Percentiles rank a stretch among this genome's conserved stretches.
phyloP scores from a whole-genome alignment of 1,140 invertebrate genomes.

The Achatina immaculata region DNA sequence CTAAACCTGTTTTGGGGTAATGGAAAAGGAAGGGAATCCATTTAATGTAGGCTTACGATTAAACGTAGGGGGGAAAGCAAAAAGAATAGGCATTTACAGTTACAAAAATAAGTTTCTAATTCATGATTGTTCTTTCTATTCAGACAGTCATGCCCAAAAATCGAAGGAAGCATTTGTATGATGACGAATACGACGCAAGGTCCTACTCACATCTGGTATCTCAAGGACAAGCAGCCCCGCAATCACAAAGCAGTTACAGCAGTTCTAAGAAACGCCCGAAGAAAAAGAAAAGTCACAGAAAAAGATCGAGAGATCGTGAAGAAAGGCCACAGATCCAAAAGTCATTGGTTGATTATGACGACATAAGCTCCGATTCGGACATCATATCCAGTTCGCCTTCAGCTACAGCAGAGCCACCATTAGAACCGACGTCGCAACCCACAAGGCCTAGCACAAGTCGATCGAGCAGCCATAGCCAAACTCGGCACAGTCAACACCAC shows the following conservation, averaged over 20 bases:
- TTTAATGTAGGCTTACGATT: too few relatives aligned
- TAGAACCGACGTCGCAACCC: conserved; percentile 24
- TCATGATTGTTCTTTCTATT: conserved; percentile 13
- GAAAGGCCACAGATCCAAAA: conserved; percentile 51
- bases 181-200: conserved; percentile 64
- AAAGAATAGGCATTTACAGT: too few relatives aligned
- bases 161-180: conserved; percentile 27
- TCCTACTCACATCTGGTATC: conserved; percentile 60
- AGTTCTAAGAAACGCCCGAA: conserved; percentile 38
- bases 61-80: too few relatives aligned
- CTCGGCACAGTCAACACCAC: not conserved
- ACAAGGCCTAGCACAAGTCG: conserved; percentile 36
- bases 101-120: not conserved
- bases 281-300: conserved; percentile 47
- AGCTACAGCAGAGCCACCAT: not conserved
- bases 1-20: not conserved
- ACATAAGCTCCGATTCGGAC: conserved; percentile 60
- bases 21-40: not conserved
- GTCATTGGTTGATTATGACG: conserved; percentile 66
- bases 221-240: conserved; percentile 37
- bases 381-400: conserved; percentile 23
- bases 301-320: conserved; percentile 53
- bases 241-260: not conserved
- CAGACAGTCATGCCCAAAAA: conserved; percentile 21
- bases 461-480: conserved; percentile 11